Evolutionary conservation across 1,140 invertebrate genomes (phyloP), one percentile per base, ranked within the genome.

Genomic region (Physella acuta): DNA sequence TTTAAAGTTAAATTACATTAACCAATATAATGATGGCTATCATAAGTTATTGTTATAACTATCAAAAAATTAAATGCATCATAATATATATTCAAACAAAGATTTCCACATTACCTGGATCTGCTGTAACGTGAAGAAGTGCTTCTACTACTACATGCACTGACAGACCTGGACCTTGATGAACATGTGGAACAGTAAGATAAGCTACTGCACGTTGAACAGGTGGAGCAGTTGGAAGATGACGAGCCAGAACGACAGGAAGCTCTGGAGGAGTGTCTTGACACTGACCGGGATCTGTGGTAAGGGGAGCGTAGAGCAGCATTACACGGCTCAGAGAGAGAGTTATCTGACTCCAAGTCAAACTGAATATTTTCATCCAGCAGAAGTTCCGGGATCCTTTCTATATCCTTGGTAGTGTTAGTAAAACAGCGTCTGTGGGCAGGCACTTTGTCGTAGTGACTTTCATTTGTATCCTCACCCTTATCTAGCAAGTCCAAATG

Each of bases 401-500:
- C 56, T 52, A 82, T 79, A 61, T 84, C 82, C 30, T 77, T 78
- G 8, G 76, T 79, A 69, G 78, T 82, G 71, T 82, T 82, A 51
- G 81, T 83, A 70, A 83, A 84, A 75, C 79, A 82, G 68, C 76
- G 81, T 64, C 75, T 73, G 65, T 83, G 82, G 44, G 79, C 78
- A 28, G 82, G 82, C 20, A 84, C 60, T 71, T 82, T 82, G 63
- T 65, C 76, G 51, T 76, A 81, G 1, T 72, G 53, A 28, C 34
- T 14, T 24, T 55, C 51, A 55, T 65, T 51, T n/a, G 24, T 1
- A 26, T 2, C 51, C 14, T 33, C 64, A 55, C 31, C 31, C 2
- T 37, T 26, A 56, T 58, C 64, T 28, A 36, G 16, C n/a, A 56
- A 17, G 20, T 66, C 51, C 3, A 66, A 17, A 39, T 66, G 64